phyloP scores from a whole-genome alignment of 2,113 vertebrate species.

The Pionites leucogaster region DNA sequence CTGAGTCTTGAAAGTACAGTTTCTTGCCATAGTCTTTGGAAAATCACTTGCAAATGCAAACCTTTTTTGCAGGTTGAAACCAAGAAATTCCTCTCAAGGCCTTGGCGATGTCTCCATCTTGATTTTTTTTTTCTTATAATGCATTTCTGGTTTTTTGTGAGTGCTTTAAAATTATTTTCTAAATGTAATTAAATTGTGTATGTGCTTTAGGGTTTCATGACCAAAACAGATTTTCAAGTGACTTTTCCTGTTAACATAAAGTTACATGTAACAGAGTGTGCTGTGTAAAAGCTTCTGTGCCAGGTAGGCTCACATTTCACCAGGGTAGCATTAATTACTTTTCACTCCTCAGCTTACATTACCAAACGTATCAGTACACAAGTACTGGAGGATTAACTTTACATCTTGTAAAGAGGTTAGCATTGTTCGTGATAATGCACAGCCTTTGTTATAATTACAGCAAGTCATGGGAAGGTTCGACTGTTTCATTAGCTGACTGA shows the following conservation, averaged over 20 bases:
- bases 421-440: slow-evolving; percentile 66
- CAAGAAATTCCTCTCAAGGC: slow-evolving; percentile 44
- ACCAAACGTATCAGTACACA: background rate
- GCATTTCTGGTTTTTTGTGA: slow-evolving; percentile 50
- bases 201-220: slow-evolving; percentile 57
- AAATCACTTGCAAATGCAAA: slow-evolving; percentile 45
- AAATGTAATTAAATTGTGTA: slow-evolving; percentile 48
- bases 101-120: slow-evolving; percentile 57
- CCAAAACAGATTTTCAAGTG: slow-evolving; percentile 63
- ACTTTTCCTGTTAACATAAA: slow-evolving; percentile 72
- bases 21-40: slow-evolving; percentile 42
- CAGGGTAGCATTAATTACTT: background rate
- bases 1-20: slow-evolving; percentile 29
- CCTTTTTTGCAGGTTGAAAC: slow-evolving; percentile 31
- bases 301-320: slow-evolving; percentile 20
- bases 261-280: slow-evolving; percentile 41
- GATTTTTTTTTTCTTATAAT: background rate
- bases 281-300: background rate
- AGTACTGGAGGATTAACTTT: slow-evolving; percentile 42
- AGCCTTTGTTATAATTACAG: slow-evolving; percentile 67
- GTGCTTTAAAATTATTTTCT: slow-evolving; percentile 49
- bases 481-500: slow-evolving; percentile 75
- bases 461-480: slow-evolving; percentile 76
- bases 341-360: slow-evolving; percentile 20
- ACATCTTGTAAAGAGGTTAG: slow-evolving; percentile 58